Evolutionary conservation across 1,140 invertebrate genomes (phyloP).

Genomic region (Trichogramma pretiosum): DNA sequence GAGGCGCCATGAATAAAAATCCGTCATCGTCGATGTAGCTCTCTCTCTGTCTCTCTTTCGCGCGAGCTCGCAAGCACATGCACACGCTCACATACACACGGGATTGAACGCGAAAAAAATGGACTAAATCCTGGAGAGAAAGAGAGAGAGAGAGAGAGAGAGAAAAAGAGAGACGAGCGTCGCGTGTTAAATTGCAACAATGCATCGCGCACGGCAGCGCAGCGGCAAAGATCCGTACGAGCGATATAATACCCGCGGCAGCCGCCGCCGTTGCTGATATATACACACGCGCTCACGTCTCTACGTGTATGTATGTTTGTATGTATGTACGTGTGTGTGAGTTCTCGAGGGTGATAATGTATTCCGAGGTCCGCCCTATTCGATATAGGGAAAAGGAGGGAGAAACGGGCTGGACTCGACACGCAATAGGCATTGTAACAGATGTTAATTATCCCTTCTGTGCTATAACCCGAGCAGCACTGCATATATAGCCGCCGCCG

Average conservation of each 20-base stretch:
- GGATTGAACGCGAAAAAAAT: too few species aligned
- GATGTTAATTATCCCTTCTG: constrained; percentile 19
- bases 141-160: constrained; percentile 18
- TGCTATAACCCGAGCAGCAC: not conserved
- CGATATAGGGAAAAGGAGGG: too few species aligned
- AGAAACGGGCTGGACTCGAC: constrained; percentile 6
- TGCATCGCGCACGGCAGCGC: constrained; percentile 20
- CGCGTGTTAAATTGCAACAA: constrained; percentile 20
- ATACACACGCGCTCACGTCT: too few species aligned
- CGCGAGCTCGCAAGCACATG: too few species aligned
- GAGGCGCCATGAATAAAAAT: constrained; percentile 14
- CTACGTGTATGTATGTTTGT: too few species aligned
- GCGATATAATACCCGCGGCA: constrained; percentile 19
- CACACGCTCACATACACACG: too few species aligned
- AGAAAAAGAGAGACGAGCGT: constrained; percentile 12
- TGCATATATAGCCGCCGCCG: constrained; percentile 9
- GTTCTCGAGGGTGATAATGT: constrained; percentile 14
- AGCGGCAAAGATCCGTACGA: constrained; percentile 39
- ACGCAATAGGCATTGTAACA: constrained; percentile 18
- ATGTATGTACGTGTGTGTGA: constrained; percentile 11
- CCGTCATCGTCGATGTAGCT: not conserved
- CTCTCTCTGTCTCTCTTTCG: too few species aligned
- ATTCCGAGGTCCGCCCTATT: constrained; percentile 13
- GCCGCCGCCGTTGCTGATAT: too few species aligned
- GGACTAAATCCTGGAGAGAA: not conserved